Conservation (phyloP, 2,888 invertebrate species). For the Malacosoma neustria region DNA sequence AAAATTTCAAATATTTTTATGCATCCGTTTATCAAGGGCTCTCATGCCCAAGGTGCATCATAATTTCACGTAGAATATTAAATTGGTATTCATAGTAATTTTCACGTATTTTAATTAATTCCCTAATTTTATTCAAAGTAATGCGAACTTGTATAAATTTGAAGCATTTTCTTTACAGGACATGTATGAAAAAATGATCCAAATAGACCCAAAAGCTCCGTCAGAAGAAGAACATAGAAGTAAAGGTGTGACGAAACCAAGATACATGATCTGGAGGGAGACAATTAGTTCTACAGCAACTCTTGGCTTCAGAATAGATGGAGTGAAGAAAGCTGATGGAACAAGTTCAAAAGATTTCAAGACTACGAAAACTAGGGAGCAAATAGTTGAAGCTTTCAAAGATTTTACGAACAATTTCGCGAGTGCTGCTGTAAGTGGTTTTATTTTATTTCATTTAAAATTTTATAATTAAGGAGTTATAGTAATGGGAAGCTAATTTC, state of each 20-base stretch:
- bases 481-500: too few relatives aligned
- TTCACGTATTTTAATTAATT: too few relatives aligned
- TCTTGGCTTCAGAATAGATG: conserved; percentile 97
- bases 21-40: too few relatives aligned
- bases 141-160: too few relatives aligned
- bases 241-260: conserved; percentile 94
- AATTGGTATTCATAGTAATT: too few relatives aligned
- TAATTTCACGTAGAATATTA: too few relatives aligned
- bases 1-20: too few relatives aligned
- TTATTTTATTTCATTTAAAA: too few relatives aligned
- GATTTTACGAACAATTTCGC: conserved; percentile 88
- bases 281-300: conserved; percentile 98
- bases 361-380: conserved; percentile 89
- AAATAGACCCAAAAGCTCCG: conserved; percentile 92
- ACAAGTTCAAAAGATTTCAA: conserved; percentile 96
- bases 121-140: too few relatives aligned
- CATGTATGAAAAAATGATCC: conserved; percentile 98
- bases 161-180: conserved; percentile 75
- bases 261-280: conserved; percentile 97
- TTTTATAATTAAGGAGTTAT: too few relatives aligned
- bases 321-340: conserved; percentile 91
- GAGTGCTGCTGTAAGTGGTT: conserved; percentile 85
- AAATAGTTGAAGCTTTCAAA: conserved; percentile 85
- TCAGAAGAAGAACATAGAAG: conserved; percentile 91
- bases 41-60: too few relatives aligned